Percentiles rank a stretch among this genome's conserved stretches.
These are phyloP conservation scores for Cryptophagus acutangulus DNA, from an alignment of 2,888 invertebrate genomes.

Conservation along the genomic window DNA sequence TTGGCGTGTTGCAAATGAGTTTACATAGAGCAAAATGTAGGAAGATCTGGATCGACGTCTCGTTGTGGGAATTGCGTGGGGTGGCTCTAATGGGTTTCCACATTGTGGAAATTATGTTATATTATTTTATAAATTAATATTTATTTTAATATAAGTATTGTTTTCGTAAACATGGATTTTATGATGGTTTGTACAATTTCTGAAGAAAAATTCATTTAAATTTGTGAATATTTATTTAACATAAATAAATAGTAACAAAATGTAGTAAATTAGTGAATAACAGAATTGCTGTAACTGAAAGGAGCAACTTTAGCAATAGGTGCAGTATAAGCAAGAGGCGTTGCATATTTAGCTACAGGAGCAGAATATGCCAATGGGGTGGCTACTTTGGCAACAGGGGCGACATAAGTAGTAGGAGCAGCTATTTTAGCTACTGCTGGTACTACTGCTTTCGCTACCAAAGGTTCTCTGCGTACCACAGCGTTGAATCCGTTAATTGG, in stretches of 20 bases:
- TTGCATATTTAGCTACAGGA: no score
- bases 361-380: conserved; percentile 14
- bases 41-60: no score
- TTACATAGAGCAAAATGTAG: no score
- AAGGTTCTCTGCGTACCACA: conserved; percentile 52
- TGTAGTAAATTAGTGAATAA: not conserved
- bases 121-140: no score
- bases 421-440: conserved; percentile 23
- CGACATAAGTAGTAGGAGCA: conserved; percentile 40
- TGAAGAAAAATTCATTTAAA: no score
- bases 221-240: not conserved
- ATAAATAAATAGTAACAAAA: not conserved
- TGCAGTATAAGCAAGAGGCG: conserved; percentile 28
- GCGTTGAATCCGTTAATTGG: conserved; percentile 55
- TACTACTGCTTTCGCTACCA: conserved; percentile 22
- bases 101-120: no score
- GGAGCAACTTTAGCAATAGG: conserved; percentile 28
- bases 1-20: no score
- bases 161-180: no score
- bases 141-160: no score
- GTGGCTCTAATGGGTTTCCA: no score
- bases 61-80: no score
- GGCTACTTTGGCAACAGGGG: conserved; percentile 34
- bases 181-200: no score
- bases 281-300: conserved; percentile 14